Base-by-base conservation (phyloP, 2,797 vertebrate genomes). In the Enteromius argenteus region DNA sequence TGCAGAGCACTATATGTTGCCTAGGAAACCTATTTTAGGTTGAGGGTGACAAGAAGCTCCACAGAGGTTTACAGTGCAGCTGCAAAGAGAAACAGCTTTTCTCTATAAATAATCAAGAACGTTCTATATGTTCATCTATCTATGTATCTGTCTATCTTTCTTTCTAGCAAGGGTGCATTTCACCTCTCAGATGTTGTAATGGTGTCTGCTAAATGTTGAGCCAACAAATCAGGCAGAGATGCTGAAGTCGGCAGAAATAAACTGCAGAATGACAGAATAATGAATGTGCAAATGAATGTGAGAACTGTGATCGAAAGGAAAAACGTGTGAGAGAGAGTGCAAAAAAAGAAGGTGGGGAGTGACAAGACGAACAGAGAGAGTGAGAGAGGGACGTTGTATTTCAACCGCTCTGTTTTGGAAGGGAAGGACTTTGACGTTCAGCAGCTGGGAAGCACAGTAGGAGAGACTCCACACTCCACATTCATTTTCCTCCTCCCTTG, bases 21-120 rank as follows among this genome's bases (percentile, higher is more conserved):
- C 92, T 93, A 89, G 93, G 93, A 89, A 93, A 94, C 87, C 53
- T 37, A 37, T 44, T 85, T 89, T 88, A 82, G 71, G 46, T 74
- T 62, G 44, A 78, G 82, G 83, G 79, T 37, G 77, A 69, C 30
- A 5, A 82, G 64, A 85, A 87, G 86, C 53, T 49, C 88, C 88
- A 90, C 91, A 91, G 90, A 81, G 66, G 67, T 73, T 73, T 39
- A 53, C 30, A 72, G 67, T 30, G 51, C 80, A 80, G 49, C 68
- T 68, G 39, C 79, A 83, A 83, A 83, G 13, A 62, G 39, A 67
- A 83, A 10, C 56, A 72, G 66, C 15, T 35, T 39, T 53, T 74
- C 19, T 37, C 10, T 53, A 21, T 21, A 21, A 74, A 49, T 35
- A 32, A 14, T 14, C 19, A 35, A 11, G 23, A 30, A 14, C 27